Evolutionary conservation across 1,140 invertebrate species (phyloP).

Genomic region (Drosophila novamexicana): DNA sequence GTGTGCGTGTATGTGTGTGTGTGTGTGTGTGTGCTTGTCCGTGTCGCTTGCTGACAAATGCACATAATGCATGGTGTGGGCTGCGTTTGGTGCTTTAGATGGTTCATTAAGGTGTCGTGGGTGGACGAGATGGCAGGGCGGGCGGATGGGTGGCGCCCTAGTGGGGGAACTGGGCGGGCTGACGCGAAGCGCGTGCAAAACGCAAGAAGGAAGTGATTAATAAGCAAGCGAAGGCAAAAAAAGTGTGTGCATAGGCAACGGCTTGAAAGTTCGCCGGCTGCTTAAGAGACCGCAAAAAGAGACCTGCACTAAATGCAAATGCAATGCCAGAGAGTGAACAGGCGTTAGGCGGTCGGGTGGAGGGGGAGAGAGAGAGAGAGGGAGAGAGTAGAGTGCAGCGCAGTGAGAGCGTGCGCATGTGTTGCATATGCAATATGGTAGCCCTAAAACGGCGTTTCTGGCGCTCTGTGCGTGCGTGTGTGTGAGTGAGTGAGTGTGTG

Average conservation of each 20-base stretch:
- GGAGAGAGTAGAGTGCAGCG: slow-evolving; percentile 23
- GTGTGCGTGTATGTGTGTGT: neutral
- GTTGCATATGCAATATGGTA: slow-evolving; percentile 45
- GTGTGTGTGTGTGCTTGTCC: neutral
- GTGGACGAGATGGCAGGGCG: neutral
- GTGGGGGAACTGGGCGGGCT: neutral
- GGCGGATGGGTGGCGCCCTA: no score
- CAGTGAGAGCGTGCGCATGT: slow-evolving; percentile 70
- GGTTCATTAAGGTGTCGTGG: slow-evolving; percentile 9
- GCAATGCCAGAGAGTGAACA: slow-evolving; percentile 1
- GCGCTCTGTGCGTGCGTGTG: slow-evolving; percentile 1
- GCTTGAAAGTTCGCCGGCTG: slow-evolving; percentile 18
- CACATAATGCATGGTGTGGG: slow-evolving; percentile 46
- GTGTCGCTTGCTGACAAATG: slow-evolving; percentile 49
- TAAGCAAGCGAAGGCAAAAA: slow-evolving; percentile 55
- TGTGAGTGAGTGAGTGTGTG: slow-evolving; percentile 54
- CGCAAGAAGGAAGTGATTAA: slow-evolving; percentile 69
- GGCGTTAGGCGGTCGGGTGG: neutral
- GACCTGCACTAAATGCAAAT: slow-evolving; percentile 37
- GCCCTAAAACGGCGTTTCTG: slow-evolving; percentile 55
- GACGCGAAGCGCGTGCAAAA: slow-evolving; percentile 39
- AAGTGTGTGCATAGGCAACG: neutral
- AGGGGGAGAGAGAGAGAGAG: neutral
- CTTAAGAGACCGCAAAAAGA: slow-evolving; percentile 50
- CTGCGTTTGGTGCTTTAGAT: slow-evolving; percentile 3